Evolutionary conservation across 2,888 invertebrate genomes (phyloP), one percentile per base, ranked within the genome.

Genomic region (Xestobium rufovillosum): DNA sequence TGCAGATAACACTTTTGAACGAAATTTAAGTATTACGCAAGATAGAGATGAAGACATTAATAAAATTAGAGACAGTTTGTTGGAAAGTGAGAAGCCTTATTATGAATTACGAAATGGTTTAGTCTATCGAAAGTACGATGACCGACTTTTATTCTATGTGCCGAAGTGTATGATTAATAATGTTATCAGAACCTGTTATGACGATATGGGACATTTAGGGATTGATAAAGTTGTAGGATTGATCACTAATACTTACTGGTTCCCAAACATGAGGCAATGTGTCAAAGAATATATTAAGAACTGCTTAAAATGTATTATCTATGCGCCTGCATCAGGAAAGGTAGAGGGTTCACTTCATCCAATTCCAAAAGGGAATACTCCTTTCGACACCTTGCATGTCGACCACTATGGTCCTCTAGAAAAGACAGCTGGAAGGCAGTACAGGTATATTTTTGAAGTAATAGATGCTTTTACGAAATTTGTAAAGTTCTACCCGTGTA

Each of bases 391-490:
- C 6, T 8, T 38, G 3, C 43, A 41, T 33, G 23, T 39, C 9
- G 38, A 38, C 23, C 41, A 41, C 34, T 38, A 38, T 17, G 38
- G 41, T 3, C 41, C 38, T 1, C 17, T 38, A 15, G 17, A 33
- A 25, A 39, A 39, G 17, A 25, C 8, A 23, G 6, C 23, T 23
- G 16, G 26, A 3, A 12, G 34, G 3, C n/a, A n/a, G n/a, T 26
- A 44, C 14, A 42, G 46, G 34, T 42, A 50, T 37, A 42, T 57
- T 14, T 43, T 58, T 8, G 44, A 45, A 6, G 39, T 52, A 4
- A 36, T 53, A 9, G 53, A 57, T 30, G 39, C 35, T 1, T 55
- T n/a, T n/a, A n/a, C n/a, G n/a, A n/a, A n/a, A n/a, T n/a, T n/a
- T n/a, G n/a, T n/a, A n/a, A n/a, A n/a, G 53, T 26, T 56, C 1